These are phyloP conservation scores for Amblyopsis hoosieri DNA, from an alignment of 2,797 vertebrate species.

Conservation along the genomic window DNA sequence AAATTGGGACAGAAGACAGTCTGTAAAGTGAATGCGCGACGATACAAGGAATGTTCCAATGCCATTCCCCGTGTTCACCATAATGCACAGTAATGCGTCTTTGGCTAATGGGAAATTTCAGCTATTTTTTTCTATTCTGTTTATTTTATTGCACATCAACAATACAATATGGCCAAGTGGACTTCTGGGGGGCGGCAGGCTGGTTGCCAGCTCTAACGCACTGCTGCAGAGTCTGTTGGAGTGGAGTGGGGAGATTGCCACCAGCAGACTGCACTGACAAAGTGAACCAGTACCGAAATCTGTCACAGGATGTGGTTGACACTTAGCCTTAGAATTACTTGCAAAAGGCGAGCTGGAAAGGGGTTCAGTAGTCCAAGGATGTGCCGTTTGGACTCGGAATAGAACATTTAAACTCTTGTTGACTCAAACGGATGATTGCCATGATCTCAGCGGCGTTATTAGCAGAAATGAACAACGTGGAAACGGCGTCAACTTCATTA, in stretches of 20 bases:
- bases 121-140: slow-evolving; percentile 8
- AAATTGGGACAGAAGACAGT: slow-evolving; percentile 51
- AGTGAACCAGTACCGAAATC: background rate
- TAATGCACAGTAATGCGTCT: slow-evolving; percentile 70
- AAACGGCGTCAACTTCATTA: slow-evolving; percentile 55
- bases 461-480: slow-evolving; percentile 53
- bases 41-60: slow-evolving; percentile 44
- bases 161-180: slow-evolving; percentile 58
- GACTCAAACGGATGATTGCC: too few relatives aligned
- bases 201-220: slow-evolving; percentile 21
- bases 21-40: slow-evolving; percentile 52
- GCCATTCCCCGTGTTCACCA: slow-evolving; percentile 34
- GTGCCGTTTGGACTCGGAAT: too few relatives aligned
- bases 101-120: slow-evolving; percentile 74
- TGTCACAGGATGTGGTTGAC: too few relatives aligned
- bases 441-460: slow-evolving; percentile 36
- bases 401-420: too few relatives aligned
- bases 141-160: slow-evolving; percentile 65
- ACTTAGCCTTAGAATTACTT: too few relatives aligned
- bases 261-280: background rate
- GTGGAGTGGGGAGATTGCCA: slow-evolving; percentile 4
- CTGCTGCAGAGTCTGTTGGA: slow-evolving; percentile 18
- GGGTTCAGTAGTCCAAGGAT: too few relatives aligned
- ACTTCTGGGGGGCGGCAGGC: slow-evolving; percentile 27
- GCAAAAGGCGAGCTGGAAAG: too few relatives aligned